Evolutionary conservation across 2,113 vertebrate genomes (phyloP), one percentile per base, ranked within the genome.

Genomic region (Neodontobutis hainanensis): DNA sequence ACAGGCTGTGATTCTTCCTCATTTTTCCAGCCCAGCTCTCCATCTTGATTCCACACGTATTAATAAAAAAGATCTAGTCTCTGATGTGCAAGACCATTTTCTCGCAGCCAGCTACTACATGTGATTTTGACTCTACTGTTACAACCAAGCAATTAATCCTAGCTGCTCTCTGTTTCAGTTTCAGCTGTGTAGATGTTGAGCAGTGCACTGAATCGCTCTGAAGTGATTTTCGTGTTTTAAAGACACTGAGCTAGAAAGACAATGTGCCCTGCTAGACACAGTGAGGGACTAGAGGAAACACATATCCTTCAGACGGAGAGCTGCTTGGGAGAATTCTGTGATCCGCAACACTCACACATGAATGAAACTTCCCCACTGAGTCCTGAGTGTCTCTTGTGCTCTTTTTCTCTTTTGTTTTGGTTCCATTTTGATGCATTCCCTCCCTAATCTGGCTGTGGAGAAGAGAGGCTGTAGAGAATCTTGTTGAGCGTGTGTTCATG

Each of bases 401-500:
- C 59, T 63, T 47, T 44, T 52, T 63, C 50, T 73, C 75, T 77
- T 88, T 85, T 85, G 81, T 88, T 87, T 85, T 83, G 73, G 65
- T 86, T 83, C 73, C 68, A 68, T 90, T 78, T 77, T 77, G 78
- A 83, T 82, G 73, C 80, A 56, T 82, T 82, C 82, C 67, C 80
- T 81, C 67, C 80, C 86, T 91, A 88, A 92, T 91, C 88, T 85
- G 81, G 80, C 75, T 56, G 80, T 67, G 70, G 76, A 77, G 76
- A 77, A 75, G 78, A 77, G 65, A 48, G 79, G 82, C 85, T 87
- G 73, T 65, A 83, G 72, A 85, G 85, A 89, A 89, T 88, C 78
- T 82, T 80, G 82, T 83, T 81, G 78, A 83, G 86, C 83, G 63
- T 78, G 82, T 77, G 78, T 90, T 90, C 89, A 91, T 85, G 88